Evolutionary conservation across 2,797 vertebrate genomes (phyloP).

Genomic region (Trematocara caparti): DNA sequence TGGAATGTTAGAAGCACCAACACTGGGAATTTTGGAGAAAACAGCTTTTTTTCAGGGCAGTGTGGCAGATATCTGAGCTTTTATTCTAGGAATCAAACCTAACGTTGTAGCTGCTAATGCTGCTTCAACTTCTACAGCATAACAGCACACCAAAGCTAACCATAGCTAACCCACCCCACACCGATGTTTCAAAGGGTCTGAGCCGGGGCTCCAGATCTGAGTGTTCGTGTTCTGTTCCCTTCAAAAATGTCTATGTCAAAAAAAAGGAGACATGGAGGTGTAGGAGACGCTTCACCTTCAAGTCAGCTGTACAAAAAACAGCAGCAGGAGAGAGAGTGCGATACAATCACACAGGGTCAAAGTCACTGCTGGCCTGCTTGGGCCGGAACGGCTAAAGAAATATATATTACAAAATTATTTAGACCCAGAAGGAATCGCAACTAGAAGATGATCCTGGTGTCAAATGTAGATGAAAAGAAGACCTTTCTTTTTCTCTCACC

Average conservation of each 20-base stretch:
- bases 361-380: not conserved
- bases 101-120: not conserved
- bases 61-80: not conserved
- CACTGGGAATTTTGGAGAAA: not conserved
- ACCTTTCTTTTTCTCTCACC: not conserved
- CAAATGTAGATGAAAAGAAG: not conserved
- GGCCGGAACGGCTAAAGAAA: accelerated
- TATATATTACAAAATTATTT: not conserved
- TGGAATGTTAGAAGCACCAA: not conserved
- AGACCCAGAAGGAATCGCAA: not conserved
- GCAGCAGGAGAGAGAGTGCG: not conserved
- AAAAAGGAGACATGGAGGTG: not conserved
- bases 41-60: not conserved
- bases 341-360: not conserved
- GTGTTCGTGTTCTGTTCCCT: not conserved
- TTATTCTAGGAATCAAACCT: not conserved
- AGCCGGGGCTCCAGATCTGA: accelerated
- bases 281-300: not conserved
- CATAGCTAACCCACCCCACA: not conserved
- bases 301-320: not conserved
- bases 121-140: not conserved
- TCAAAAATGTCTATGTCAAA: not conserved
- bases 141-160: not conserved
- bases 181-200: not conserved
- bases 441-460: not conserved